These are phyloP conservation scores for Lasioglossum zephyrum DNA, from an alignment of 2,888 invertebrate species.

Conservation along the genomic window DNA sequence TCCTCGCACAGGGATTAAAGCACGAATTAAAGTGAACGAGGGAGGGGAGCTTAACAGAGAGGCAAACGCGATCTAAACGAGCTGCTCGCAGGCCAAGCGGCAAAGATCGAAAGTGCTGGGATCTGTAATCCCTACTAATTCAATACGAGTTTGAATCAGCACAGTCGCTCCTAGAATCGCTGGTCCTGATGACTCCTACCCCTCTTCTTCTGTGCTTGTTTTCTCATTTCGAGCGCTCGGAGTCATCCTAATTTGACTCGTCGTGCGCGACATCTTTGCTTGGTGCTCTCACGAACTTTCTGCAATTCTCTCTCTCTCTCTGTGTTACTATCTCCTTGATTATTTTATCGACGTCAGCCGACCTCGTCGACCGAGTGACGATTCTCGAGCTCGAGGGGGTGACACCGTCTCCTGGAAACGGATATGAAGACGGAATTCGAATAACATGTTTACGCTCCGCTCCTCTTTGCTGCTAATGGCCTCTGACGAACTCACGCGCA, in stretches of 20 bases:
- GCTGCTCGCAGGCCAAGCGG: constrained; percentile 31
- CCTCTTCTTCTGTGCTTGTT: constrained; percentile 6
- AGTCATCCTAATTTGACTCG: constrained; percentile 54
- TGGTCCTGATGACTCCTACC: background rate
- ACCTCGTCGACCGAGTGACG: constrained; percentile 43
- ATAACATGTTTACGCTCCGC: constrained; percentile 77
- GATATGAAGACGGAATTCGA: constrained; percentile 79
- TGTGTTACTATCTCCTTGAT: background rate
- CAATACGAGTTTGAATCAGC: constrained; percentile 75
- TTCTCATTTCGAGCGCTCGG: constrained; percentile 41
- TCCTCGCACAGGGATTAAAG: background rate
- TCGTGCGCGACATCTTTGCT: constrained; percentile 26
- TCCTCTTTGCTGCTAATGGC: constrained; percentile 73
- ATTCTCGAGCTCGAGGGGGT: constrained; percentile 38
- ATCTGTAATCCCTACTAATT: constrained; percentile 75
- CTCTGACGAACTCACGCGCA: constrained; percentile 58
- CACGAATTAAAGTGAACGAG: background rate
- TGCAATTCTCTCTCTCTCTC: background rate
- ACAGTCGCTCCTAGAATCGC: constrained; percentile 39
- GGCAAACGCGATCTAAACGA: constrained; percentile 31
- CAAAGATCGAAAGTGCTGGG: constrained; percentile 47
- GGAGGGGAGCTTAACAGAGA: constrained; percentile 25
- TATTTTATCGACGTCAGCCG: constrained; percentile 43
- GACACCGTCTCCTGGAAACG: constrained; percentile 68
- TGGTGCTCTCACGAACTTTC: background rate